A percentile compares a stretch with the other conserved stretches of the same genome.
Evolutionary conservation across 2,797 vertebrate genomes (phyloP).

Genomic region (Arrhamphus sclerolepis): DNA sequence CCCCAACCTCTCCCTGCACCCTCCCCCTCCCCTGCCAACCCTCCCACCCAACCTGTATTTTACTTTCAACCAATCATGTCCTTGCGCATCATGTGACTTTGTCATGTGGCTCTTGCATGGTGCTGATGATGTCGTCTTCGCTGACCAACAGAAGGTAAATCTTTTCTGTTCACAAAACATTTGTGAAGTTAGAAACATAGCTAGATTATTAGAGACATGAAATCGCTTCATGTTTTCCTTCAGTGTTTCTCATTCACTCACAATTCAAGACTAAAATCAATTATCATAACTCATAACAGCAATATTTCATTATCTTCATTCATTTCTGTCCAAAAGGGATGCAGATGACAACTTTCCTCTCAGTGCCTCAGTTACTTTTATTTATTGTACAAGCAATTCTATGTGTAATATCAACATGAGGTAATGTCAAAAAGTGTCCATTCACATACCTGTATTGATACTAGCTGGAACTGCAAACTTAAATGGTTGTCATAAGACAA

Average conservation of each 20-base stretch:
- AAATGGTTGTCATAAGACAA: too few relatives aligned
- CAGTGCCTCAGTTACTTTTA: constrained; percentile 22
- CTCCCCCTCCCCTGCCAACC: too few relatives aligned
- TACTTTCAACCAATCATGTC: constrained; percentile 98
- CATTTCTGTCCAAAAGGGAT: not conserved
- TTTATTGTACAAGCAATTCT: too few relatives aligned
- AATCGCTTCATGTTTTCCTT: constrained; percentile 25
- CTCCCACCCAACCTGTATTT: constrained; percentile 87
- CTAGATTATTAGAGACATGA: constrained; percentile 4
- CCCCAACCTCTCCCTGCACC: constrained; percentile 70
- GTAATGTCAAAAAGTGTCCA: too few relatives aligned
- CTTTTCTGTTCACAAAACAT: constrained; percentile 67
- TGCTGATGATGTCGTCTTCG: constrained; percentile 98
- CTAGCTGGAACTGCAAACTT: too few relatives aligned
- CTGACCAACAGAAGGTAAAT: constrained; percentile 98
- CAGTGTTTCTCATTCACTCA: constrained; percentile 24
- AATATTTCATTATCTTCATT: constrained; percentile 21
- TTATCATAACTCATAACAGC: constrained; percentile 5
- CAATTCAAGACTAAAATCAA: constrained; percentile 11
- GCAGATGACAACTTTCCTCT: not conserved
- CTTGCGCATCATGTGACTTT: constrained; percentile 99
- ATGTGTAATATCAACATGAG: too few relatives aligned
- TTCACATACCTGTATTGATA: too few relatives aligned
- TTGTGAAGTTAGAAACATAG: constrained; percentile 20
- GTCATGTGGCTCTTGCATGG: constrained; percentile 99